Percentiles rank a stretch among this genome's conserved stretches.
Conservation (phyloP, 2,888 invertebrate species). For the Mimachlamys varia region DNA sequence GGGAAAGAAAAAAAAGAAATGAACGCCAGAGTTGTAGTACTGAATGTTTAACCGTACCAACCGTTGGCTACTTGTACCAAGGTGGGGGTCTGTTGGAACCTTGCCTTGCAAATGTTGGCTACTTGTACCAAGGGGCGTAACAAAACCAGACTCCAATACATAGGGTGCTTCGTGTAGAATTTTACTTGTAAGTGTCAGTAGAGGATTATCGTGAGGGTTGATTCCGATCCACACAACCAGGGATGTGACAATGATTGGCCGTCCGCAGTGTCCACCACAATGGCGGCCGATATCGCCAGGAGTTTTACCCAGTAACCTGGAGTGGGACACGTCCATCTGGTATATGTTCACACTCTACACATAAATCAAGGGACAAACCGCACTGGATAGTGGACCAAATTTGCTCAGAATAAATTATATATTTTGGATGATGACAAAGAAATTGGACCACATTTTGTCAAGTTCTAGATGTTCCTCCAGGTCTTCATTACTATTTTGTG, state of each 20-base stretch:
- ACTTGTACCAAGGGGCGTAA: background rate
- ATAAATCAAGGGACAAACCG: background rate
- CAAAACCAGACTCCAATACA: background rate
- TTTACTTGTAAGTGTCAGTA: background rate
- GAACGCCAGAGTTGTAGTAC: conserved; percentile 6
- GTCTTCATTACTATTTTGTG: background rate
- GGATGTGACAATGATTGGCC: conserved; percentile 12
- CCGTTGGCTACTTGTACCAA: background rate
- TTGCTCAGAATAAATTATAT: background rate
- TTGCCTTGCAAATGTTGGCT: background rate
- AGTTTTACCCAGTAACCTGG: background rate
- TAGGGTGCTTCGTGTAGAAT: conserved; percentile 19
- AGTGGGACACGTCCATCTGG: background rate
- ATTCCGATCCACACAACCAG: conserved; percentile 8
- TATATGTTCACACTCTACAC: background rate
- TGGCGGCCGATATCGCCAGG: background rate
- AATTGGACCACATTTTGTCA: conserved; percentile 1
- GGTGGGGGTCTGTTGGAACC: background rate
- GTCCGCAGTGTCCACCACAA: background rate
- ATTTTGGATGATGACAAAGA: background rate
- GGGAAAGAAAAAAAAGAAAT: conserved; percentile 69
- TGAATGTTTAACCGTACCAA: background rate
- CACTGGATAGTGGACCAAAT: background rate
- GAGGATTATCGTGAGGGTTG: background rate
- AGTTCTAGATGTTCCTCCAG: background rate